Conservation (phyloP, 2,888 invertebrate genomes). For the Drosophila kanekoi region DNA sequence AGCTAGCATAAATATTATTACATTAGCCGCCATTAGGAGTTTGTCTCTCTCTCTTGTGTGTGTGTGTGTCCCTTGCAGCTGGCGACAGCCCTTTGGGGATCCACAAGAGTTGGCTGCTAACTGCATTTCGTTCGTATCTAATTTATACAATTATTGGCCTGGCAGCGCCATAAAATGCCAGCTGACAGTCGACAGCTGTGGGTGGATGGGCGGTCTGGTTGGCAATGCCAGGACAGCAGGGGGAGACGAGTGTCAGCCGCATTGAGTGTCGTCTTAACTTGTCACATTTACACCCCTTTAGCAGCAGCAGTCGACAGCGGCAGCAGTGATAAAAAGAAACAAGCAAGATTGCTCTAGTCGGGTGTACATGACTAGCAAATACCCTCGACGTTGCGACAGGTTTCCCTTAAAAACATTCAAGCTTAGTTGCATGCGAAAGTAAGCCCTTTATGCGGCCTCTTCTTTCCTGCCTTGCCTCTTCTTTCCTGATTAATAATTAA, state of each 20-base stretch:
- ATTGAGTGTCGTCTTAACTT: constrained; percentile 74
- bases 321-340: constrained; percentile 50
- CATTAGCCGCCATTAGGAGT: constrained; percentile 65
- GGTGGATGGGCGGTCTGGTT: not conserved
- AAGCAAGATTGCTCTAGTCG: not conserved
- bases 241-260: constrained; percentile 49
- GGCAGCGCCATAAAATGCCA: constrained; percentile 58
- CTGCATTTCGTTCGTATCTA: constrained; percentile 66
- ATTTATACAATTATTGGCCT: constrained; percentile 72
- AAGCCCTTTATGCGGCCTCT: too few species aligned
- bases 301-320: constrained; percentile 27
- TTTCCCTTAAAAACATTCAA: too few species aligned
- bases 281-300: constrained; percentile 79
- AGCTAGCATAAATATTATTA: constrained; percentile 78
- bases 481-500: too few species aligned
- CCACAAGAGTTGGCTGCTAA: constrained; percentile 30
- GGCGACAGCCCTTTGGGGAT: constrained; percentile 25
- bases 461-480: too few species aligned
- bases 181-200: constrained; percentile 34
- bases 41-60: constrained; percentile 1
- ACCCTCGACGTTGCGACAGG: too few species aligned
- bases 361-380: too few species aligned
- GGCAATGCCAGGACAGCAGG: not conserved
- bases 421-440: not conserved
- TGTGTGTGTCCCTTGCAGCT: constrained; percentile 16